phyloP scores from a whole-genome alignment of 64 coral and sea anemone species.

The Acropora tenuis region DNA sequence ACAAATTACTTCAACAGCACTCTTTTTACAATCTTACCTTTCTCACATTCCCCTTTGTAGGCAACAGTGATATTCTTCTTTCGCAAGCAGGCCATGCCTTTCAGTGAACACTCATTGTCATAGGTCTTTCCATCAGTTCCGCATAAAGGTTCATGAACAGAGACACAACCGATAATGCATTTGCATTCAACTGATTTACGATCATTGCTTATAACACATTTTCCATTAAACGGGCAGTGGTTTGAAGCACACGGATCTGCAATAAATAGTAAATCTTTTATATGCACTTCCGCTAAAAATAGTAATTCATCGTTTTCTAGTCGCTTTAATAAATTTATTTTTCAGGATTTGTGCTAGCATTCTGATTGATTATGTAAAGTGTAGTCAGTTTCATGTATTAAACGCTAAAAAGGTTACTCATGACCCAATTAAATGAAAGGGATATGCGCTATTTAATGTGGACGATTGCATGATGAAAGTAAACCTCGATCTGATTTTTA shows the following conservation, averaged over 20 bases:
- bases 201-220: slow-evolving; percentile 36
- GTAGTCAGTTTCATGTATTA: no score
- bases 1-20: background rate
- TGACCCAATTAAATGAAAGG: no score
- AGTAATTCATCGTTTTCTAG: no score
- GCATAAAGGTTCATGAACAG: slow-evolving; percentile 51
- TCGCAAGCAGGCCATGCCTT: slow-evolving; percentile 22
- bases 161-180: slow-evolving; percentile 17
- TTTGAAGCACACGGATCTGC: slow-evolving; percentile 32
- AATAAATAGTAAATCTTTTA: background rate
- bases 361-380: no score
- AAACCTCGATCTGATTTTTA: no score
- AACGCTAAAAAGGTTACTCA: no score
- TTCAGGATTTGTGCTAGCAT: no score
- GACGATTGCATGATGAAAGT: no score
- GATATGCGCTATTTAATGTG: no score
- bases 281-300: background rate
- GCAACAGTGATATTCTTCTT: slow-evolving; percentile 45
- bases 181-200: slow-evolving; percentile 42
- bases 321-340: no score
- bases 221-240: slow-evolving; percentile 26
- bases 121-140: slow-evolving; percentile 58
- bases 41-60: slow-evolving; percentile 50
- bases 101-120: slow-evolving; percentile 53
- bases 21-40: background rate